Conservation (phyloP, 2,113 vertebrate genomes). For the Leptocoma aspasia region DNA sequence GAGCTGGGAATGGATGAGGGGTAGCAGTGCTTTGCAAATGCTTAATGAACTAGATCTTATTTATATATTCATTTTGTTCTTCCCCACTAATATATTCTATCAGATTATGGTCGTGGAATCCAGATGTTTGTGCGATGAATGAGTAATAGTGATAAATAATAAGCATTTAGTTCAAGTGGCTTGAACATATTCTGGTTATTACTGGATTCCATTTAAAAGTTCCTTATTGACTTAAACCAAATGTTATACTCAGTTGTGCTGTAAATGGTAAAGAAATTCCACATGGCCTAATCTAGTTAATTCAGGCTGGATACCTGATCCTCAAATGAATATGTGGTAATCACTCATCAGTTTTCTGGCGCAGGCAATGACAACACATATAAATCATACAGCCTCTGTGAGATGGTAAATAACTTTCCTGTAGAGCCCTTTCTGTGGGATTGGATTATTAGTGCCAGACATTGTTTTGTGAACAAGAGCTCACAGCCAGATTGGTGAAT, state of each 20-base stretch:
- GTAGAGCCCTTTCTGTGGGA: neutral
- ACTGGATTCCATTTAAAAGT: neutral
- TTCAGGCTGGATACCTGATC: constrained; percentile 12
- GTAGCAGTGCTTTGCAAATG: neutral
- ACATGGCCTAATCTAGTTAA: neutral
- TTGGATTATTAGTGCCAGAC: neutral
- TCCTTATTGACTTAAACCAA: neutral
- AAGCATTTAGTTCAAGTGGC: neutral
- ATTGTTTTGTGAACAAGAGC: neutral
- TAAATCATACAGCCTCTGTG: neutral
- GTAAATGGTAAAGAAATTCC: constrained; percentile 13
- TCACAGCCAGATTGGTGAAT: neutral
- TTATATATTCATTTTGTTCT: neutral
- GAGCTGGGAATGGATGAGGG: neutral
- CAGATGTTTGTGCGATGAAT: constrained; percentile 15
- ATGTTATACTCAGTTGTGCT: neutral
- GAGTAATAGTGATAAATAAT: neutral
- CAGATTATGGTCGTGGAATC: neutral
- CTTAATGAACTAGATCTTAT: neutral
- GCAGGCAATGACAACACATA: neutral
- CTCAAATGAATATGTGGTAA: neutral
- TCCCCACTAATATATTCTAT: neutral
- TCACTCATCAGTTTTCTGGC: constrained; percentile 13
- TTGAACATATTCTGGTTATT: neutral
- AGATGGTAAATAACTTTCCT: neutral